Evolutionary conservation across 2,113 vertebrate genomes (phyloP).

Genomic region (Catharus bicknelli): DNA sequence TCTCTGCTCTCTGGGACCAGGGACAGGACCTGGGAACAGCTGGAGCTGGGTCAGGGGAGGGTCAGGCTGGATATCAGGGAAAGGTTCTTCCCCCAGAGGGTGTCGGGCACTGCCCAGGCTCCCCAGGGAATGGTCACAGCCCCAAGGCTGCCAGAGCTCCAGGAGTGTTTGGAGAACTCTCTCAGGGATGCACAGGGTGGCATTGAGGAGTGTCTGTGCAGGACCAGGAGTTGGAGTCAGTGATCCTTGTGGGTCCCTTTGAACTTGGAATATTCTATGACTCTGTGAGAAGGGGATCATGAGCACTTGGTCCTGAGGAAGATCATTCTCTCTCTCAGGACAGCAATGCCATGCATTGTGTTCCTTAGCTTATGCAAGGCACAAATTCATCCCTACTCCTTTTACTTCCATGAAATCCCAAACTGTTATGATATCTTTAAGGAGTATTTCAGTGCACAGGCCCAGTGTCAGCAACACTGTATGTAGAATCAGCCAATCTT

Average conservation of each 20-base stretch:
- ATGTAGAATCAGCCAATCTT: not conserved
- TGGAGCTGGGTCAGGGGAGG: not conserved
- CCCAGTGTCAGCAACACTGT: not conserved
- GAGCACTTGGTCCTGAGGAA: accelerated
- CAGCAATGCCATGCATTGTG: accelerated
- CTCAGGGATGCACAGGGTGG: not conserved
- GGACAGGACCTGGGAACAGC: not conserved
- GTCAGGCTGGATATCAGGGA: accelerated
- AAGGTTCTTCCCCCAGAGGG: not conserved
- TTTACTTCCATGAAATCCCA: not conserved
- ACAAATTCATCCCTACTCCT: not conserved
- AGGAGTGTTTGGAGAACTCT: accelerated
- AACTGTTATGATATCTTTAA: not conserved
- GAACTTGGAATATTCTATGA: not conserved
- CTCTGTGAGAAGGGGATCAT: accelerated
- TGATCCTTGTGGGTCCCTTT: not conserved
- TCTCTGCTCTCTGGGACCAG: not conserved
- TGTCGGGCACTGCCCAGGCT: accelerated
- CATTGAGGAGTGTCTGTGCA: not conserved
- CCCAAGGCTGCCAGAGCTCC: not conserved
- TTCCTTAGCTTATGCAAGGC: accelerated
- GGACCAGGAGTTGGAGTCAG: accelerated
- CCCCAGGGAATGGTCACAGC: not conserved
- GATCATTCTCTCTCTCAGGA: not conserved
- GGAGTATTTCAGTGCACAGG: not conserved